A percentile compares a stretch with the other conserved stretches of the same genome.
phyloP scores from a whole-genome alignment of 1,140 invertebrate genomes.

The Drosophila mauritiana region DNA sequence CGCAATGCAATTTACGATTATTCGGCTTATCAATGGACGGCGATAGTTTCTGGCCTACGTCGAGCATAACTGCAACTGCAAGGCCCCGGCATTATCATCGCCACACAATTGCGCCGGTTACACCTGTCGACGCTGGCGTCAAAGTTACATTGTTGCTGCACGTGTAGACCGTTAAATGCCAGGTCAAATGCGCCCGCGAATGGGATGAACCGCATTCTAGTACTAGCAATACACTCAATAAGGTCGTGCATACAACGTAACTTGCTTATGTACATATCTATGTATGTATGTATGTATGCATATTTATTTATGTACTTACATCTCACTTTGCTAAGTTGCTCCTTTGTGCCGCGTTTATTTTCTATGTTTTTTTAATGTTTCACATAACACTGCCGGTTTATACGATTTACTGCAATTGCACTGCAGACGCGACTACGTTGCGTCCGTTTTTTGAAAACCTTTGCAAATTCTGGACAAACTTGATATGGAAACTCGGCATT shows the following conservation, averaged over 20 bases:
- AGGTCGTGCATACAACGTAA: neutral
- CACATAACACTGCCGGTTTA: neutral
- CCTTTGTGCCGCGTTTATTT: too few relatives aligned
- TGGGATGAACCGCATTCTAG: neutral
- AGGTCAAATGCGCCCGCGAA: conserved; percentile 13
- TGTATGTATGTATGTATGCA: too few relatives aligned
- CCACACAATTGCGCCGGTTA: conserved; percentile 14
- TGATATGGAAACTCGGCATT: conserved; percentile 32
- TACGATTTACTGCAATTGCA: too few relatives aligned
- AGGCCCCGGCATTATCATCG: conserved; percentile 5
- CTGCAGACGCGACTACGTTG: neutral
- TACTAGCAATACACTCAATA: neutral
- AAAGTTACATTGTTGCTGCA: conserved; percentile 60
- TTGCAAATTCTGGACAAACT: conserved; percentile 36
- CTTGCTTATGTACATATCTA: too few relatives aligned
- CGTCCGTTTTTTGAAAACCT: conserved; percentile 32
- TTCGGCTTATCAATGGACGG: conserved; percentile 30
- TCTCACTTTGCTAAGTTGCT: neutral
- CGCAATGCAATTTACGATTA: conserved; percentile 38
- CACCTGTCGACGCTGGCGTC: conserved; percentile 25
- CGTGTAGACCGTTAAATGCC: conserved; percentile 69
- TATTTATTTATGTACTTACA: neutral
- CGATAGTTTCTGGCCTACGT: conserved; percentile 12
- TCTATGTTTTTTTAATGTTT: neutral
- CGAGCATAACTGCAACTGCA: conserved; percentile 23